Evolutionary conservation across 2,888 invertebrate genomes (phyloP), one percentile per base, ranked within the genome.

Genomic region (Oxyteleia sp.): DNA sequence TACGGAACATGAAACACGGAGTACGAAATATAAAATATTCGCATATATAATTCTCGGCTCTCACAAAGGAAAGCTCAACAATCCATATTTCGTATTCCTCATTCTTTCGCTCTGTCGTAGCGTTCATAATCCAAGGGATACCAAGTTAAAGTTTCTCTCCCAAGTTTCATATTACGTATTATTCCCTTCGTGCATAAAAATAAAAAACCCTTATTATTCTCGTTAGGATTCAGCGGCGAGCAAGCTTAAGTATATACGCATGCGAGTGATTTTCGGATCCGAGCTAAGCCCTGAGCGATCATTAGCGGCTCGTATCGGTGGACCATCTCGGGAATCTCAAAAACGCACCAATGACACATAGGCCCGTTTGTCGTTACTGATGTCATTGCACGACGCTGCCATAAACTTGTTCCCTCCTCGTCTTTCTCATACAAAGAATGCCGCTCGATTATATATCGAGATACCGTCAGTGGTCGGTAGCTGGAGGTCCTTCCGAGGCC

Each of bases 351-450:
- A 91, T 91, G 91, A 91, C 89, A 87, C 89, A 90, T 90, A 86
- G 88, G 89, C 89, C 87, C 87, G 91, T 88, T 89, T 85, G 88
- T 86, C 86, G 86, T 91, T 91, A 91, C 92, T 88, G 89, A 91
- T 90, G 91, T 90, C 88, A 92, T 92, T 91, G 91, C 89, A 41
- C 86, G 88, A 87, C 87, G 87, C 87, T 88, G 89, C 90, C 87
- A 89, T 92, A 90, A 91, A 84, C 84, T 64, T 81, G 72, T 84
- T 78, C 84, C 75, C 79, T 82, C 86, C 86, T 82, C 84, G 84
- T 85, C 79, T 84, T 83, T 86, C 82, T 74, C 81, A 64, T 68
- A 78, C 85, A 86, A 88, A 85, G 91, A 90, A 91, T 90, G 89
- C 89, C 87, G 88, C 87, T 87, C 88, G 91, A 91, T 91, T 90